A percentile compares a stretch with the other conserved stretches of the same genome.
Conservation (phyloP, 2,797 vertebrate species). For the Hemitrygon akajei region DNA sequence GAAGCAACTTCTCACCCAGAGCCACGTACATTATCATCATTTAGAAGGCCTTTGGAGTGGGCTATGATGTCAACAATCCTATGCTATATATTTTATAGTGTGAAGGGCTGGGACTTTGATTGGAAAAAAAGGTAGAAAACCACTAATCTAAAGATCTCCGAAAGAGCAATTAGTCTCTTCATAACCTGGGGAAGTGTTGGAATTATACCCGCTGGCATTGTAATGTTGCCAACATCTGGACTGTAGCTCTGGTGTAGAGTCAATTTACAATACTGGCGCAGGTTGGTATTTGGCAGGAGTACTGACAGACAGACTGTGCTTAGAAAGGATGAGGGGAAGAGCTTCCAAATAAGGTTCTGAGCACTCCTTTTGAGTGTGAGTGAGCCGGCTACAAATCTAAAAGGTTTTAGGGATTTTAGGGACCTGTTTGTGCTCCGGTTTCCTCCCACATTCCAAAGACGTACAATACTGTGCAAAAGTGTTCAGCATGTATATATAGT, state of each 20-base stretch:
- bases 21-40: too few relatives aligned
- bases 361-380: not conserved
- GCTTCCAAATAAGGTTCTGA: not conserved
- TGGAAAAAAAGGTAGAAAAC: too few relatives aligned
- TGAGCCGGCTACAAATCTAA: too few relatives aligned
- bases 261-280: not conserved
- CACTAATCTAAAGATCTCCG: not conserved
- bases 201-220: not conserved
- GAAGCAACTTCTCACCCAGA: too few relatives aligned
- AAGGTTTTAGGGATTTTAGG: not conserved
- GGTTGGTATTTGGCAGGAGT: not conserved
- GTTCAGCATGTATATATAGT: too few relatives aligned
- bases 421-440: not conserved
- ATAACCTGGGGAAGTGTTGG: not conserved
- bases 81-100: too few relatives aligned
- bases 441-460: too few relatives aligned
- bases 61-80: too few relatives aligned
- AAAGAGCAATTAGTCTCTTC: not conserved
- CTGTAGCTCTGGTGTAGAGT: not conserved
- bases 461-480: not conserved
- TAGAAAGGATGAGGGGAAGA: not conserved
- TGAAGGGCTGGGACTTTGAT: too few relatives aligned
- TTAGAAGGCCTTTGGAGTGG: too few relatives aligned
- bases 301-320: not conserved
- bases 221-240: not conserved